A percentile compares a stretch with the other conserved stretches of the same genome.
Conservation (phyloP, 2,113 vertebrate genomes). For the Lates calcarifer region DNA sequence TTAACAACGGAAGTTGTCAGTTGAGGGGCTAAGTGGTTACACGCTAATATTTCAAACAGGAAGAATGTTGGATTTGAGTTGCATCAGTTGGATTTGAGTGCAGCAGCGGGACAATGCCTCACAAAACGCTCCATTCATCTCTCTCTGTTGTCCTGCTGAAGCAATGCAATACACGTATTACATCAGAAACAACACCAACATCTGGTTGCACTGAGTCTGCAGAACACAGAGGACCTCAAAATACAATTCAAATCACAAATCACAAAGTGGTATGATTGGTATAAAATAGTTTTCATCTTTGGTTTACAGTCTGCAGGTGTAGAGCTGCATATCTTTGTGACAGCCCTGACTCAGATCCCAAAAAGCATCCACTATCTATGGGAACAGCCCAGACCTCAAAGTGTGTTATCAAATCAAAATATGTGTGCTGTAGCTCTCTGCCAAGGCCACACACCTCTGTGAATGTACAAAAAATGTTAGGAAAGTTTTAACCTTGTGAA, state of each 20-base stretch:
- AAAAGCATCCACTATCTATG: conserved; percentile 33
- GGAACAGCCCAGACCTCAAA: conserved; percentile 66
- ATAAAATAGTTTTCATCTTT: background rate
- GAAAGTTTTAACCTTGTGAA: conserved; percentile 1
- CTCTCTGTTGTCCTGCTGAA: conserved; percentile 48
- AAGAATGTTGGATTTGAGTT: conserved; percentile 8
- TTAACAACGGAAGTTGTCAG: background rate
- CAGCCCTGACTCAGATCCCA: background rate
- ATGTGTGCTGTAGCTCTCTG: background rate
- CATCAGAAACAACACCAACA: conserved; percentile 67
- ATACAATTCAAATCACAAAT: background rate
- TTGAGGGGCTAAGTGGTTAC: background rate
- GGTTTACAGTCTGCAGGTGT: conserved; percentile 1
- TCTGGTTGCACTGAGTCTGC: conserved; percentile 2
- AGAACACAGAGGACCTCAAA: background rate
- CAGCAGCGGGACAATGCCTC: conserved; percentile 58
- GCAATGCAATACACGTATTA: conserved; percentile 58
- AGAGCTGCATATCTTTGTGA: background rate
- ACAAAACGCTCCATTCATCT: conserved; percentile 37
- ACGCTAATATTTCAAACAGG: conserved; percentile 1
- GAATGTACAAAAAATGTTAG: background rate
- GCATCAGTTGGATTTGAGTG: conserved; percentile 4
- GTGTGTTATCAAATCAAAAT: conserved; percentile 60
- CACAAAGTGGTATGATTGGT: background rate
- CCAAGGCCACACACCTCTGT: conserved; percentile 47